Percentiles rank a stretch among this genome's conserved stretches.
These are phyloP conservation scores for Brachyptera putata DNA, from an alignment of 2,888 invertebrate genomes.

Conservation along the genomic window DNA sequence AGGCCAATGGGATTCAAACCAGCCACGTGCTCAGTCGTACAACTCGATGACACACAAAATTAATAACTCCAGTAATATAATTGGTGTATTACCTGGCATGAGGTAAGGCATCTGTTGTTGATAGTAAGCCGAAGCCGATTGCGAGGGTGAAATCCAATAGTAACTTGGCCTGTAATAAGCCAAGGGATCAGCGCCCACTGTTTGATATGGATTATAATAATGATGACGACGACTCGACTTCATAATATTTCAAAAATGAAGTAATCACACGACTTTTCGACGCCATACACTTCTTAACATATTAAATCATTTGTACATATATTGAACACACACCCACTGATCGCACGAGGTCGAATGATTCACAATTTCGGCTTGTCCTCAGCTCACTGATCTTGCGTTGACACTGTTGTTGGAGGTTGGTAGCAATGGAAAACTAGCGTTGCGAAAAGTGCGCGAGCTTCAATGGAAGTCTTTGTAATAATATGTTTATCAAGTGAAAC, in stretches of 20 bases:
- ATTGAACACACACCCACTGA: not conserved
- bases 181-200: slow-evolving; percentile 26
- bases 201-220: slow-evolving; percentile 31
- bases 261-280: slow-evolving; percentile 25
- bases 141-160: slow-evolving; percentile 25
- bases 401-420: too few relatives aligned
- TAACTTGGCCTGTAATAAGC: slow-evolving; percentile 29
- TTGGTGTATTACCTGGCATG: slow-evolving; percentile 79
- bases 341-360: too few relatives aligned
- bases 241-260: slow-evolving; percentile 26
- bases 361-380: too few relatives aligned
- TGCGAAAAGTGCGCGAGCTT: too few relatives aligned
- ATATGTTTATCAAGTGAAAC: too few relatives aligned
- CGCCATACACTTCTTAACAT: slow-evolving; percentile 27
- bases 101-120: slow-evolving; percentile 51
- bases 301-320: not conserved
- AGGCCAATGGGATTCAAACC: too few relatives aligned
- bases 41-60: too few relatives aligned
- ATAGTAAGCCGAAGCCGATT: slow-evolving; percentile 25
- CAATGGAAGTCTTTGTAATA: too few relatives aligned
- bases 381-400: too few relatives aligned
- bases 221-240: slow-evolving; percentile 31
- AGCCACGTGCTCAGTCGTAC: too few relatives aligned
- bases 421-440: too few relatives aligned
- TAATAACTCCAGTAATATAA: too few relatives aligned